Evolutionary conservation across 2,797 vertebrate genomes (phyloP), one percentile per base, ranked within the genome.

Genomic region (Channallabes apus): DNA sequence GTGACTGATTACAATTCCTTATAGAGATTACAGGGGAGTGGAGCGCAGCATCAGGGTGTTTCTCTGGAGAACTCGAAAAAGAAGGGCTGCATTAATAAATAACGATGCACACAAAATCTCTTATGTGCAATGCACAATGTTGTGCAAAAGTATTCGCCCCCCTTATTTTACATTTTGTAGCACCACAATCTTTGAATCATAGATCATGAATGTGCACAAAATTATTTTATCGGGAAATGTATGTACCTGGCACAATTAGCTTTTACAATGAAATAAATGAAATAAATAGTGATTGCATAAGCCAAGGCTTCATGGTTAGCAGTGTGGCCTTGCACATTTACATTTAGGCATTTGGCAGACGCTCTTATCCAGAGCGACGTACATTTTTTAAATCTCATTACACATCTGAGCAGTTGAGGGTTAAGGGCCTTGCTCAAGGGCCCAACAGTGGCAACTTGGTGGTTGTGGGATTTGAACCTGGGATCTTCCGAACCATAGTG

Each of bases 1-100:
- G 54, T 54, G 59, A 35, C 85, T 65, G 75, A 58, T 78, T 79
- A 72, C 62, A 78, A 83, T 32, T 65, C 85, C 81, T 73, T 83
- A 58, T 83, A 72, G 41, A 86, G 85, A 38, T 41, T 11, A 32
- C 3, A 29, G 58, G 4, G 12, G 17, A 29, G 15, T 58, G 62
- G 29, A 67, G 62, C 3, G 18, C n/a, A 32, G 0, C 9, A 2
- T 15, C 46, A 27, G 29, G 62, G 59, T 38, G 58, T 12, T 29
- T 69, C 56, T 35, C 29, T 72, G 6, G 35, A 64, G 18, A 78
- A 41, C 18, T 7, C 18, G 41, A 32, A 64, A 64, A 64, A 62
- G 24, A 46, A 62, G 1, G 5, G 35, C 58, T 41, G 79, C 38
- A 24, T 29, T 17, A 69, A 32, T 69, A 35, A 51, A 68, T 32